Base-by-base conservation (phyloP, 2,888 invertebrate genomes). In the Carterocephalus palaemon region DNA sequence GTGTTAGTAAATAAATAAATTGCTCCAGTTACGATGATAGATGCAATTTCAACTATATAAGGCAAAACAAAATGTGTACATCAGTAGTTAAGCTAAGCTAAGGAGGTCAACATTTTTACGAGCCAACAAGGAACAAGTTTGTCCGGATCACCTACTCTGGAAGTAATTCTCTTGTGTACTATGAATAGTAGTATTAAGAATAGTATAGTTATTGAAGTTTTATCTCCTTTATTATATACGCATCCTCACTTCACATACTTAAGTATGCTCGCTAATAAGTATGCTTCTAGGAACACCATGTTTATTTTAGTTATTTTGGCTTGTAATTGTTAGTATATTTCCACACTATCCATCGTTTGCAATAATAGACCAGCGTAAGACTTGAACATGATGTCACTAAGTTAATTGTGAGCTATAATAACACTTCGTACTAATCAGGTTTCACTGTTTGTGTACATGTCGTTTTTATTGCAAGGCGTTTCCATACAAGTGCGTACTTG, bases 141-240 rank as follows among this genome's bases (percentile, higher is more conserved):
- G 16, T 29, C 16, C 17, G 29, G 36, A 43, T 43, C n/a, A n/a
- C n/a, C n/a, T 29, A 22, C 22, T 4, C 1, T n/a, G 13, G 12
- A 36, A 43, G 29, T 43, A 36, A 28, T 20, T 15, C 34, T 40
- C 40, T 43, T 7, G 36, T 17, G 29, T 16, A 43, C 29, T 22
- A 29, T 43, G 43, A 43, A 42, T 34, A 42, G 36, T n/a, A n/a
- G n/a, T n/a, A n/a, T n/a, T n/a, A n/a, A n/a, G n/a, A n/a, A n/a
- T n/a, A n/a, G n/a, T n/a, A n/a, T n/a, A n/a, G n/a, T n/a, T n/a
- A 43, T 36, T 22, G 10, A 36, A 43, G 22, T 43, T 43, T 43
- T 43, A 43, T 36, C 36, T 42, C 20, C 41, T 36, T n/a, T n/a
- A n/a, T n/a, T n/a, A n/a, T 36, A 36, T 22, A 16, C 12, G 8